Conservation (phyloP, 2,888 invertebrate species). For the Agrotis exclamationis region DNA sequence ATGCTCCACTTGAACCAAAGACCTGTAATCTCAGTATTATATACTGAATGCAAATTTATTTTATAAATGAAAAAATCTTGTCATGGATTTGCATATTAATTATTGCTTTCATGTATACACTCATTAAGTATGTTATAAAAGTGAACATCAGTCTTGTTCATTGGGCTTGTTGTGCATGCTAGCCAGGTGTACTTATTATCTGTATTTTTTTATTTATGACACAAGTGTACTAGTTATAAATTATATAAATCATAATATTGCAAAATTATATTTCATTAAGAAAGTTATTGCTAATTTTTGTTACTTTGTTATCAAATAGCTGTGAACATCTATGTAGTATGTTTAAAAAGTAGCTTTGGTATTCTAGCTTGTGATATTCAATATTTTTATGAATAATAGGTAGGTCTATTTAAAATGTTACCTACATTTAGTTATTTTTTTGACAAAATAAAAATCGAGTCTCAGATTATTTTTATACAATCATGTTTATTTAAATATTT, state of each 20-base stretch:
- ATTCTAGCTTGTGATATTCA: not conserved
- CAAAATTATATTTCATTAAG: not conserved
- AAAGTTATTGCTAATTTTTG: not conserved
- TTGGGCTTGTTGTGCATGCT: not conserved
- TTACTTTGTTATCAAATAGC: not conserved
- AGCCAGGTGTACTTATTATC: not conserved
- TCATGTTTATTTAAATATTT: not conserved
- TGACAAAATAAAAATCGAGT: not conserved
- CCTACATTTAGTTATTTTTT: not conserved
- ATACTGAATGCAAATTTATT: not conserved
- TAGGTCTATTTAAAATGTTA: not conserved
- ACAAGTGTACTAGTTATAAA: no score
- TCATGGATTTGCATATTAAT: not conserved
- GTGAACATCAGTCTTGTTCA: not conserved
- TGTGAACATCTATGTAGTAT: not conserved
- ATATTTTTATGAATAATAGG: not conserved
- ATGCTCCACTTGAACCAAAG: not conserved
- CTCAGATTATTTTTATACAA: not conserved
- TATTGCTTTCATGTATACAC: not conserved
- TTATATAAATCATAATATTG: not conserved
- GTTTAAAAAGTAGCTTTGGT: not conserved
- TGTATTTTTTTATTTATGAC: not conserved
- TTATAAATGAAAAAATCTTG: not conserved
- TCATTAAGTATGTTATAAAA: not conserved
- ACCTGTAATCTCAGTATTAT: not conserved